Base-by-base conservation (phyloP, 2,888 invertebrate species). In the Parapristionchus giblindavisi region DNA sequence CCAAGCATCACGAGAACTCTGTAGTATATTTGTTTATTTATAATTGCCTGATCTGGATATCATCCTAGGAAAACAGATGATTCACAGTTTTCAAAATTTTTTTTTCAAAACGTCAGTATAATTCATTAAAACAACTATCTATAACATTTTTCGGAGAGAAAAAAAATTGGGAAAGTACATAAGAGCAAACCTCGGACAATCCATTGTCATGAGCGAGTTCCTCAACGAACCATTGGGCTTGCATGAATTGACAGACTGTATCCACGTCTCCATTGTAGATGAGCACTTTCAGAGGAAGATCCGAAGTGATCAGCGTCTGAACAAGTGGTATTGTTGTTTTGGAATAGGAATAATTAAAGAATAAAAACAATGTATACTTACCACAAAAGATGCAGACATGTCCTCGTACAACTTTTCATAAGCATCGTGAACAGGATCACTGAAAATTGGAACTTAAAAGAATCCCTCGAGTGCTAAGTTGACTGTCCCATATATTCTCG, bases 261-360 rank as follows among this genome's bases (percentile, higher is more conserved):
- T 86, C 85, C 32, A 79, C 79, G 60, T 84, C 84, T 78, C 86
- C 86, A 77, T 86, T 86, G 76, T 83, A 86, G 68, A 86, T 81
- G n/a, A 86, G 76, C 66, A 82, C 74, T 8, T 70, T 56, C 14
- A 75, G 68, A 27, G 70, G 32, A 8, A 66, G 56, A 3, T 14
- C n/a, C 3, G 70, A 71, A 40, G 36, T 71, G 51, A 68, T 51
- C 51, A 68, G 68, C 3, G 1, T 17, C 68, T 68, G 63, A 14
- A 43, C 40, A 8, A 2, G 27, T 8, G 27, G 24, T 60, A 43
- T 43, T 43, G 8, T 14, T 43, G 8, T 14, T 43, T 14, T 43
- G 11, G 43, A 14, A 8, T 43, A 14, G 17, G 17, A 43, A 14
- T 8, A 14, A 17, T 43, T 14, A 14, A 43, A 43, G 17, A 14